Conservation (phyloP, 2,113 vertebrate genomes). For the Naja naja region DNA sequence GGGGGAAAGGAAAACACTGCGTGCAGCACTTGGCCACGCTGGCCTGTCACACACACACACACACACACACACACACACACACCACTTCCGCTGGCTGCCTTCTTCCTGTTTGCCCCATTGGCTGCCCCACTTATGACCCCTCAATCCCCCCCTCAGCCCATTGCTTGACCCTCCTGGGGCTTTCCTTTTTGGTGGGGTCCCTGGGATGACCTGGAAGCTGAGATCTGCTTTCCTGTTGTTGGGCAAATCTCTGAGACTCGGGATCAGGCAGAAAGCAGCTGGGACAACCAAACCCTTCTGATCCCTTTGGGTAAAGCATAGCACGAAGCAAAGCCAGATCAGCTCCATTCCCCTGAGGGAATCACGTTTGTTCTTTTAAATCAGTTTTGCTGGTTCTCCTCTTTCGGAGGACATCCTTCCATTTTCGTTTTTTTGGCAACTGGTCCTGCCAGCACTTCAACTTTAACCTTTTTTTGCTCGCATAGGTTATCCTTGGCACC, state of each 20-base stretch:
- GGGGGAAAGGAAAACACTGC: conserved; percentile 66
- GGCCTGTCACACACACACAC: not conserved
- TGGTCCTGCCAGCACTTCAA: not conserved
- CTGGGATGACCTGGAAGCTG: conserved; percentile 24
- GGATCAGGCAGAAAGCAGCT: conserved; percentile 30
- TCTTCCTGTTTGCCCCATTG: conserved; percentile 28
- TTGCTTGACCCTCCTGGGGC: conserved; percentile 25
- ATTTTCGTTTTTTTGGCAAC: not conserved
- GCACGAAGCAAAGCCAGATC: not conserved
- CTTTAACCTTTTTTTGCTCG: not conserved
- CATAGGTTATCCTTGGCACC: not conserved
- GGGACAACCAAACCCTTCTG: conserved; percentile 41
- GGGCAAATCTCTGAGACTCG: not conserved
- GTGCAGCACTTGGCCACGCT: conserved; percentile 24
- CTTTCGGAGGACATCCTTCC: not conserved
- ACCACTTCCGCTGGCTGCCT: conserved; percentile 17
- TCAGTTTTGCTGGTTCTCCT: not conserved
- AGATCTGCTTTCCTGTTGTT: not conserved
- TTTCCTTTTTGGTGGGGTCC: conserved; percentile 21
- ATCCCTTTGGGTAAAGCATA: not conserved
- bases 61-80: no score
- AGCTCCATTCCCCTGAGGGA: not conserved
- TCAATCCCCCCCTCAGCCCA: conserved; percentile 23
- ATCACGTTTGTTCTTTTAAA: not conserved
- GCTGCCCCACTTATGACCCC: conserved; percentile 59